Evolutionary conservation across 2,113 vertebrate genomes (phyloP).

Genomic region (Boleophthalmus pectinirostris): DNA sequence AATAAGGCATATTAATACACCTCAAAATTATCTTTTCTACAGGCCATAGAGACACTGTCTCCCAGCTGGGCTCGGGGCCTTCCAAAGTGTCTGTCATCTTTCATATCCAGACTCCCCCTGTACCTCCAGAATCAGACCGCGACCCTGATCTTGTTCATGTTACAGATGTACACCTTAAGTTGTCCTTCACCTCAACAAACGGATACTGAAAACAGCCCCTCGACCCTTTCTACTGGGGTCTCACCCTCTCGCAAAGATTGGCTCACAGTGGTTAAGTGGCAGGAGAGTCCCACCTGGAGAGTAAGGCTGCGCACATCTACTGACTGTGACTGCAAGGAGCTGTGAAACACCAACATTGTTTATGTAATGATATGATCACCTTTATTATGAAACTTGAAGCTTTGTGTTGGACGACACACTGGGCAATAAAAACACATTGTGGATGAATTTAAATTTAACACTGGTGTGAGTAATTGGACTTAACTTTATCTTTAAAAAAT

Average conservation of each 20-base stretch:
- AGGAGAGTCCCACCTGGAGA: not conserved
- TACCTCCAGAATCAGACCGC: conserved; percentile 81
- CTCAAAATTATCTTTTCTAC: not conserved
- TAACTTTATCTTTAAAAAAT: too few species aligned
- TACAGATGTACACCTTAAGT: conserved; percentile 77
- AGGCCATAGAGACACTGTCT: conserved; percentile 57
- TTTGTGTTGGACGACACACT: not conserved
- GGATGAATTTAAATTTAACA: too few species aligned
- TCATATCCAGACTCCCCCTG: conserved; percentile 78
- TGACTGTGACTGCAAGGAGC: not conserved
- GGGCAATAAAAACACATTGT: not conserved
- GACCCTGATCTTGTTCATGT: conserved; percentile 72
- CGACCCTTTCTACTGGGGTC: conserved; percentile 79
- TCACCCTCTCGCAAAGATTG: conserved; percentile 79
- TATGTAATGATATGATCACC: not conserved
- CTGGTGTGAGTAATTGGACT: too few species aligned
- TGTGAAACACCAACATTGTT: not conserved
- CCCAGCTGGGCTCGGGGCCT: conserved; percentile 75
- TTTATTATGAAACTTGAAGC: not conserved
- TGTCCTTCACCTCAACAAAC: conserved; percentile 68
- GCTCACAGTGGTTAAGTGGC: conserved; percentile 72
- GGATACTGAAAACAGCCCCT: conserved; percentile 65
- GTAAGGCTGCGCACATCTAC: conserved; percentile 3
- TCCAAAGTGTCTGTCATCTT: conserved; percentile 75
- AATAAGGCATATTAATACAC: too few species aligned